Percentiles rank a stretch among this genome's conserved stretches.
Conservation (phyloP, 2,797 vertebrate species). For the Hapalemur alaotrensis region DNA sequence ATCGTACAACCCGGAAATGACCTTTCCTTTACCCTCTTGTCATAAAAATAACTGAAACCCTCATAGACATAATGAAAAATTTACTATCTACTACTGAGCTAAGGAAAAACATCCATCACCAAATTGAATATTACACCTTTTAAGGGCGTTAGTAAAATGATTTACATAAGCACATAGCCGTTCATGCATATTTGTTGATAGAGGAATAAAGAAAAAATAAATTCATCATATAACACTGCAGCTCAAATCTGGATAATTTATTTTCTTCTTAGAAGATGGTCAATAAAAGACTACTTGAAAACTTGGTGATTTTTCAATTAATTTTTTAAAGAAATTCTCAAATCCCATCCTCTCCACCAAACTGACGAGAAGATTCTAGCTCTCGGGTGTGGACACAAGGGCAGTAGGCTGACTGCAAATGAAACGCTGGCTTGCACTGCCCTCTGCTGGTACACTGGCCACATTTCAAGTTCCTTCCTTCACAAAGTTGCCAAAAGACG, state of each 20-base stretch:
- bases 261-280: background rate
- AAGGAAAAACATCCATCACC: background rate
- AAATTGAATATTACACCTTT: background rate
- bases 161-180: background rate
- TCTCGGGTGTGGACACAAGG: background rate
- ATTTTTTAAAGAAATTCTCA: background rate
- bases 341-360: background rate
- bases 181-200: background rate
- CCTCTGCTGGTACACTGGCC: conserved; percentile 80
- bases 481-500: conserved; percentile 48
- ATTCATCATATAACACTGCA: background rate
- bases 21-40: background rate
- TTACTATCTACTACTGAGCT: background rate
- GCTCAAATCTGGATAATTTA: background rate
- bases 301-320: background rate
- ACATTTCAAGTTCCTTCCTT: conserved; percentile 38
- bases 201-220: background rate
- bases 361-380: background rate
- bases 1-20: background rate
- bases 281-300: background rate
- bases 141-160: background rate
- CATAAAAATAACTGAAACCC: background rate
- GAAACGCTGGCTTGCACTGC: conserved; percentile 80
- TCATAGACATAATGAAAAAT: background rate
- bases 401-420: background rate